phyloP scores from a whole-genome alignment of 2,888 invertebrate species.

The Brachypalpus laphriformis region DNA sequence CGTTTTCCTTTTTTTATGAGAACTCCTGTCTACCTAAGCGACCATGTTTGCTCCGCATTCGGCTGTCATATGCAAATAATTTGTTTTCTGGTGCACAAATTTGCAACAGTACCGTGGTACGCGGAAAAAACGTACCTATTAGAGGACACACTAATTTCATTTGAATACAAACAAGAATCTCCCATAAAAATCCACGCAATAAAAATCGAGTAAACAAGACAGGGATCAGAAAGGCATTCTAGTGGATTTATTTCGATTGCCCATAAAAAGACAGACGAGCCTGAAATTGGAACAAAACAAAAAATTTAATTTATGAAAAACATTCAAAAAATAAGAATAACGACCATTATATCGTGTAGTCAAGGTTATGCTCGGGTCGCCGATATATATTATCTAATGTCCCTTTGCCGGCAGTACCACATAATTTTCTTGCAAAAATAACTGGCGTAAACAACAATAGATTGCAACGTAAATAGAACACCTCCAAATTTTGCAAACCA shows the following conservation, averaged over 20 bases:
- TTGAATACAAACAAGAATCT: not conserved
- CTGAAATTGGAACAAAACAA: slow-evolving; percentile 37
- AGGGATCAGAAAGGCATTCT: slow-evolving; percentile 16
- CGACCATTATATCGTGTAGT: slow-evolving; percentile 13
- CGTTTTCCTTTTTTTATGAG: slow-evolving; percentile 9
- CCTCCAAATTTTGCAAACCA: slow-evolving; percentile 69
- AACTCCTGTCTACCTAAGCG: not conserved
- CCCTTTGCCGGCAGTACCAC: not conserved
- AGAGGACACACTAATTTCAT: slow-evolving; percentile 2
- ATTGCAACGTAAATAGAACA: slow-evolving; percentile 75
- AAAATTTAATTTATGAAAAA: slow-evolving; percentile 43
- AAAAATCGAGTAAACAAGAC: slow-evolving; percentile 61
- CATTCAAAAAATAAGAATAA: slow-evolving; percentile 17
- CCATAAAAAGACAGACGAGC: slow-evolving; percentile 52
- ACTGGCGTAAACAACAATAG: slow-evolving; percentile 43
- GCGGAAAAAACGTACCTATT: slow-evolving; percentile 26
- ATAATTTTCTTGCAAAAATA: slow-evolving; percentile 26
- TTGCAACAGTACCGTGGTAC: not conserved
- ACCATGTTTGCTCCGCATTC: not conserved
- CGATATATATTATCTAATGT: slow-evolving; percentile 58
- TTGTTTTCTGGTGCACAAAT: slow-evolving; percentile 16
- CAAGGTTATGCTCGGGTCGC: slow-evolving; percentile 50
- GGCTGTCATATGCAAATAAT: slow-evolving; percentile 53
- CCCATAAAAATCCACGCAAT: slow-evolving; percentile 62
- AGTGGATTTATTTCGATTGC: slow-evolving; percentile 44